Evolutionary conservation across 2,888 invertebrate species (phyloP).

Genomic region (Bellardia pandia): DNA sequence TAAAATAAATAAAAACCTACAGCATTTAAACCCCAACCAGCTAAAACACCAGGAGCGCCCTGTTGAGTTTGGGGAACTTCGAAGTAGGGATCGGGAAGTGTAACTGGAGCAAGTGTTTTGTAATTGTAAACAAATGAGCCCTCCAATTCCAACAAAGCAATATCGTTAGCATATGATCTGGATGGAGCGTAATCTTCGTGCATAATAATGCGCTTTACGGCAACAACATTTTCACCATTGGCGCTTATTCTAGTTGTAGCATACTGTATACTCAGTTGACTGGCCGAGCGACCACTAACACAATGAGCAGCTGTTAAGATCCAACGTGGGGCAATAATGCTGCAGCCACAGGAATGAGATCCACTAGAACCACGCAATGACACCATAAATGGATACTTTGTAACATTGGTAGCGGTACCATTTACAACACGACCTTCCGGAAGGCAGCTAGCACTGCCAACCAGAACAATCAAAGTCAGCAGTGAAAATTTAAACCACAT

Average conservation of each 20-base stretch:
- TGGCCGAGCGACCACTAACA: slow-evolving; percentile 67
- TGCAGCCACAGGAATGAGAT: slow-evolving; percentile 79
- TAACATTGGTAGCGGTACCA: slow-evolving; percentile 78
- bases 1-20: slow-evolving; percentile 72
- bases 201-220: neutral
- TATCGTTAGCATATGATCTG: slow-evolving; percentile 82
- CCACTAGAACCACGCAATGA: slow-evolving; percentile 77
- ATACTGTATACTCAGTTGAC: slow-evolving; percentile 49
- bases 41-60: slow-evolving; percentile 77
- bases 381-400: slow-evolving; percentile 80
- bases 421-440: slow-evolving; percentile 80
- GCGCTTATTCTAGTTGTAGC: neutral
- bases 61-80: slow-evolving; percentile 76
- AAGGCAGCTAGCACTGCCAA: slow-evolving; percentile 63
- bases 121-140: slow-evolving; percentile 77
- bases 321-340: slow-evolving; percentile 77
- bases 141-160: slow-evolving; percentile 82
- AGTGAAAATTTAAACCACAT: slow-evolving; percentile 51
- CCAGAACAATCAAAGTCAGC: slow-evolving; percentile 14
- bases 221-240: neutral
- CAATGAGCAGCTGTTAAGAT: slow-evolving; percentile 81
- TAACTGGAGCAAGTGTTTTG: slow-evolving; percentile 77
- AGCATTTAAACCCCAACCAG: slow-evolving; percentile 81
- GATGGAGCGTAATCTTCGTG: slow-evolving; percentile 12
- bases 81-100: slow-evolving; percentile 77